Evolutionary conservation across 1,140 invertebrate genomes (phyloP).

Genomic region (Propsilocerus akamusi): DNA sequence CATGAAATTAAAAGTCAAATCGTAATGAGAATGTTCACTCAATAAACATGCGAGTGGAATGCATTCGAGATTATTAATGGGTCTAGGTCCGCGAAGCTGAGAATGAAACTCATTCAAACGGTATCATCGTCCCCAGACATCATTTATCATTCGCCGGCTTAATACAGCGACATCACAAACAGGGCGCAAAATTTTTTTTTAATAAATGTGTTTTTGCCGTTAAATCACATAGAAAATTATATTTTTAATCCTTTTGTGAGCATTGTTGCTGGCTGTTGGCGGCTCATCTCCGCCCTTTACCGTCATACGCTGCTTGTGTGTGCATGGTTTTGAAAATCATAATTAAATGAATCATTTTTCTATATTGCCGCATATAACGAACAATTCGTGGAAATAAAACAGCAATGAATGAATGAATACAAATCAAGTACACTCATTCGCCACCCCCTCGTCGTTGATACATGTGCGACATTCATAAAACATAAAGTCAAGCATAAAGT

Average conservation of each 20-base stretch:
- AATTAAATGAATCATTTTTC: slow-evolving; percentile 3
- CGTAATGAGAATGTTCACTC: too few relatives aligned
- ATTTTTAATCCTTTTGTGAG: not conserved
- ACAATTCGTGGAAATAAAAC: too few relatives aligned
- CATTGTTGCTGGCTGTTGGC: not conserved
- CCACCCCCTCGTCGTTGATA: not conserved
- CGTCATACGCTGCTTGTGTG: not conserved
- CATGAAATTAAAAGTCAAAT: too few relatives aligned
- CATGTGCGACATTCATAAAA: not conserved
- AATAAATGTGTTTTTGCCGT: too few relatives aligned
- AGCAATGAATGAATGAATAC: not conserved
- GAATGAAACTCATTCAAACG: too few relatives aligned
- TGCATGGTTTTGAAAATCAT: slow-evolving; percentile 1
- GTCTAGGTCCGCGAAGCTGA: too few relatives aligned
- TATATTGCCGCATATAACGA: not conserved
- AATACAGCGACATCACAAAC: too few relatives aligned
- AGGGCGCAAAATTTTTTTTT: too few relatives aligned
- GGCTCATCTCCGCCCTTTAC: not conserved
- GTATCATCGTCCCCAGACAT: too few relatives aligned
- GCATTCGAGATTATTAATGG: too few relatives aligned
- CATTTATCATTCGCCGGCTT: not conserved
- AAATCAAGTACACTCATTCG: slow-evolving; percentile 1
- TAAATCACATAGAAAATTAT: not conserved
- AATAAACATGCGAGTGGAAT: too few relatives aligned
- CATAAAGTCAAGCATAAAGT: not conserved